Percentiles rank a stretch among this genome's conserved stretches.
phyloP scores from a whole-genome alignment of 64 coral and sea anemone genomes.

The Catalaphyllia jardinei region DNA sequence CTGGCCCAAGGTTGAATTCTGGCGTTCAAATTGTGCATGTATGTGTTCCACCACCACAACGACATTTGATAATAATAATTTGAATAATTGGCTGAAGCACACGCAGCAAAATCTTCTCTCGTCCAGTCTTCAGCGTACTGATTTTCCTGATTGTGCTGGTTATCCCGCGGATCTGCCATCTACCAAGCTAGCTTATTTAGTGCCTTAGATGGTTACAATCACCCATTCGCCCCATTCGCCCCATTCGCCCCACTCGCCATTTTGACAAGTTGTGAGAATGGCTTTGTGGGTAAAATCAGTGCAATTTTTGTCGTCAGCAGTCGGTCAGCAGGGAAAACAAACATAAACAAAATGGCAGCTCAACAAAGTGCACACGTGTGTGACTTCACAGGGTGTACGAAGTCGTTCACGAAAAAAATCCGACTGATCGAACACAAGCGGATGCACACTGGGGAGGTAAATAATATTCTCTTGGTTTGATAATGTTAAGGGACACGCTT shows the following conservation, averaged over 20 bases:
- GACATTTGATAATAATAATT: constrained; percentile 36
- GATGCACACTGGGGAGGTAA: constrained; percentile 71
- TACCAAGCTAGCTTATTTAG: not conserved
- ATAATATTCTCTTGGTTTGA: not conserved
- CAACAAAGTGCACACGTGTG: not conserved
- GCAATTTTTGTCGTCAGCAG: not conserved
- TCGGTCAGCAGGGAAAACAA: not conserved
- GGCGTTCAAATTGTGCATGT: not conserved
- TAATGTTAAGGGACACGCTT: not conserved
- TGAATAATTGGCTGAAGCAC: constrained; percentile 1
- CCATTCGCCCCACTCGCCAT: too few species aligned
- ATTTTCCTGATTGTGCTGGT: not conserved
- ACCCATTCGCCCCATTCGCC: too few species aligned
- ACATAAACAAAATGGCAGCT: constrained; percentile 66
- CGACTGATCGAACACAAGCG: constrained; percentile 46
- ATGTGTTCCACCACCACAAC: constrained; percentile 34
- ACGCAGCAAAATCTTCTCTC: constrained; percentile 7
- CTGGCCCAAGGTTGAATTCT: not conserved
- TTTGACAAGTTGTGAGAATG: not conserved
- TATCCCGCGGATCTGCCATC: not conserved
- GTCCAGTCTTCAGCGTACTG: not conserved
- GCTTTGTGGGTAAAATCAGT: not conserved
- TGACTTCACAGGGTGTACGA: constrained; percentile 30
- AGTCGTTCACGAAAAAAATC: constrained; percentile 38
- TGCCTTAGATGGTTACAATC: too few species aligned